phyloP scores from a whole-genome alignment of 2,797 vertebrate species.

The Anableps anableps region DNA sequence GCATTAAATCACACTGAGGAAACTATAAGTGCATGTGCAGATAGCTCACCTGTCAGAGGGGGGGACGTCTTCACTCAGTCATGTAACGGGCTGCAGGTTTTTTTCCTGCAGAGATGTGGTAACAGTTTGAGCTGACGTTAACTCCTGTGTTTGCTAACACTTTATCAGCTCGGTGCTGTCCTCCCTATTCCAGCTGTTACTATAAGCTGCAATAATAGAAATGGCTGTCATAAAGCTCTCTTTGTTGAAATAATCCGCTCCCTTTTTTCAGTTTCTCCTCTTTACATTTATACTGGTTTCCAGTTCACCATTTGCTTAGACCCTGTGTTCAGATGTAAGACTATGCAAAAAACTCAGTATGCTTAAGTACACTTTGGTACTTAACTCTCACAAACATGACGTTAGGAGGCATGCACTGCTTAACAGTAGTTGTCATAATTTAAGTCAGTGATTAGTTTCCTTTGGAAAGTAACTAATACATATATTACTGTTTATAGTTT shows the following conservation, averaged over 20 bases:
- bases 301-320: conserved; percentile 12
- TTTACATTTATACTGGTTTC: conserved; percentile 17
- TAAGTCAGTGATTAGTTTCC: background rate
- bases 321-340: conserved; percentile 22
- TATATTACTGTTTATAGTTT: background rate
- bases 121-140: conserved; percentile 20
- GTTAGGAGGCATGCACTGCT: background rate
- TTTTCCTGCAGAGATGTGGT: conserved; percentile 4
- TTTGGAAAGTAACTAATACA: background rate
- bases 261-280: conserved; percentile 12
- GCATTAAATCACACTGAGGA: background rate
- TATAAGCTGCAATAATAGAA: conserved; percentile 10
- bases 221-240: conserved; percentile 31
- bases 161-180: conserved; percentile 32
- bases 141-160: conserved; percentile 16
- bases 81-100: conserved; percentile 1
- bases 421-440: background rate
- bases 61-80: background rate
- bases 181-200: conserved; percentile 23
- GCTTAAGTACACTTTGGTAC: background rate
- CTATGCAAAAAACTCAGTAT: background rate
- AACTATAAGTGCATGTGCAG: background rate
- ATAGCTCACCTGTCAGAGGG: background rate
- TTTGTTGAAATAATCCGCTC: conserved; percentile 29
- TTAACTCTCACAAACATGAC: background rate